These are phyloP conservation scores for Exephanes ischioxanthus DNA, from an alignment of 2,888 invertebrate species.

Conservation along the genomic window DNA sequence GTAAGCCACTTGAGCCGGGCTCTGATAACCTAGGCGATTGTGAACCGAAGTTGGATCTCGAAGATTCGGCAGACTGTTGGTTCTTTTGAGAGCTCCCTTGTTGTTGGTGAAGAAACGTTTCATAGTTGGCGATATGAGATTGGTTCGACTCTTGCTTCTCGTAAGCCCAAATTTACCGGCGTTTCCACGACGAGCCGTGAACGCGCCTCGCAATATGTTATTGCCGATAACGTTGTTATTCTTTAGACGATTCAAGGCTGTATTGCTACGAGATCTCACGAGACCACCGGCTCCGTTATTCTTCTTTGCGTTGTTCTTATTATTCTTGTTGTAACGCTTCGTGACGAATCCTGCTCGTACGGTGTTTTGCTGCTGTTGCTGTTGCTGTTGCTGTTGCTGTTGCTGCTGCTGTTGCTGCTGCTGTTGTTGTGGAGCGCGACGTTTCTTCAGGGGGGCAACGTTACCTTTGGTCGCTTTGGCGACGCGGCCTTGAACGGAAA, in stretches of 20 bases:
- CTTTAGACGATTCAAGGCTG: conserved; percentile 73
- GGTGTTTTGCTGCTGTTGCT: conserved; percentile 70
- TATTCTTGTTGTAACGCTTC: conserved; percentile 77
- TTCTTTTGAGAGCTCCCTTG: conserved; percentile 77
- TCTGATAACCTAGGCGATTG: conserved; percentile 83
- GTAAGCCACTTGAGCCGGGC: conserved; percentile 82
- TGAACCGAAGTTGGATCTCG: conserved; percentile 82
- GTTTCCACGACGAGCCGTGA: conserved; percentile 73
- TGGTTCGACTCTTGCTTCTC: conserved; percentile 81
- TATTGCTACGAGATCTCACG: conserved; percentile 77
- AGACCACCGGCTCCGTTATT: conserved; percentile 57
- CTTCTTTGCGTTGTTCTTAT: conserved; percentile 50
- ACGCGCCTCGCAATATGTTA: conserved; percentile 74
- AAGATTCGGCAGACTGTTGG: conserved; percentile 81
- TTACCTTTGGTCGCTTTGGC: conserved; percentile 50
- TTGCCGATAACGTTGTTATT: conserved; percentile 48
- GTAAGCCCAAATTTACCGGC: conserved; percentile 75
- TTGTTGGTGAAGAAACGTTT: conserved; percentile 76
- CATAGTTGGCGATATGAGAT: conserved; percentile 71
- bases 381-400: conserved; percentile 69
- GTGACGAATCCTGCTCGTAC: conserved; percentile 78
- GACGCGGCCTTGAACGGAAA: conserved; percentile 51
- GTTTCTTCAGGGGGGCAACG: conserved; percentile 61
- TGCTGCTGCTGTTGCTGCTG: conserved; percentile 72
- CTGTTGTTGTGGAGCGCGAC: conserved; percentile 63